Conservation (phyloP, 2,888 invertebrate species). For the Cacoxenus indagator region DNA sequence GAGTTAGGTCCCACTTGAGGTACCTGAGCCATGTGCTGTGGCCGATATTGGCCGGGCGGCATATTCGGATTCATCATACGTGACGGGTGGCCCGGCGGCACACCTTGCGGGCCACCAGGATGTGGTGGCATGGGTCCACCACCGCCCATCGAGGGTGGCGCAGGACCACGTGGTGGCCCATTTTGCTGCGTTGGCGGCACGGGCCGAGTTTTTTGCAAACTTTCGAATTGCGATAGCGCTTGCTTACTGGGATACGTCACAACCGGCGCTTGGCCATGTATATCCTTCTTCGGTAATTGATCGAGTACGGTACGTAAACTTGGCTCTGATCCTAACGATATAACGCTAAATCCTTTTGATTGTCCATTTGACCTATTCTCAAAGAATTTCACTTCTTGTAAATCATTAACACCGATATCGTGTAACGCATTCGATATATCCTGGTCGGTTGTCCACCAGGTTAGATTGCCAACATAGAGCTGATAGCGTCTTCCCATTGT, state of each 20-base stretch:
- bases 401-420: constrained; percentile 90
- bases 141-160: constrained; percentile 66
- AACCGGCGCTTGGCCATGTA: constrained; percentile 95
- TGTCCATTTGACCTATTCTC: constrained; percentile 99
- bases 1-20: constrained; percentile 75
- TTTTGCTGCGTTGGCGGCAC: constrained; percentile 79
- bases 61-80: constrained; percentile 75
- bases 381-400: constrained; percentile 98
- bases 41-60: constrained; percentile 74
- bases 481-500: constrained; percentile 86
- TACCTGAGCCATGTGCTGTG: constrained; percentile 74
- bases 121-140: constrained; percentile 71
- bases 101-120: constrained; percentile 70
- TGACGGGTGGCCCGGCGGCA: constrained; percentile 72
- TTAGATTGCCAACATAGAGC: constrained; percentile 97
- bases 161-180: constrained; percentile 72
- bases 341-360: constrained; percentile 97
- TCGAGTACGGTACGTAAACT: constrained; percentile 93
- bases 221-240: constrained; percentile 87
- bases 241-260: constrained; percentile 97
- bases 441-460: constrained; percentile 99
- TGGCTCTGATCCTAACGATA: constrained; percentile 92
- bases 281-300: constrained; percentile 92
- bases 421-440: constrained; percentile 93
- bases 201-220: constrained; percentile 91